Base-by-base conservation (phyloP, 2,797 vertebrate genomes). In the Darevskia mixta region DNA sequence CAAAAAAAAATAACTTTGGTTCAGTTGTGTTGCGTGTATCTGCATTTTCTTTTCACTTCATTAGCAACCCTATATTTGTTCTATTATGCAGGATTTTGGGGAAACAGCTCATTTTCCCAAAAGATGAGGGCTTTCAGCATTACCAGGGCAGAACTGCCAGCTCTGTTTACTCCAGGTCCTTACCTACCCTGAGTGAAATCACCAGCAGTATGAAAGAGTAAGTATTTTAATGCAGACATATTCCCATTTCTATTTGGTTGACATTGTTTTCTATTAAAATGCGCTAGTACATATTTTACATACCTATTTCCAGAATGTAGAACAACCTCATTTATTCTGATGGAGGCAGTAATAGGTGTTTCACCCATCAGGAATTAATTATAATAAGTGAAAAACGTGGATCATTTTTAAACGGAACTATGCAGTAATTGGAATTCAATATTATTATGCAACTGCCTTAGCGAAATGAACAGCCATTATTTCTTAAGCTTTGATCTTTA, bases 51-150 rank as follows among this genome's bases (percentile, higher is more conserved):
- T 0, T 17, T 13, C 35, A 35, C 1, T 45, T 67, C 17, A 29
- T 76, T 81, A 67, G 17, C 18, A 61, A 73, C 17, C 13, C 6
- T 67, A 35, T 41, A 13, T 64, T 35, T 82, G 10, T 83, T 75
- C 73, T 82, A 58, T 86, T 32, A 91, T 79, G 11, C 93, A 98
- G 98, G 77, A 95, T 98, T 85, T 90, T 98, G 91, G 98, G 98
- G 81, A 97, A 94, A 82, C 98, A 98, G 79, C 90, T 98, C 15
- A 90, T 97, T 11, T 90, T 94, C 18, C 97, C 97, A 0, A 95
- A 96, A n/a, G 97, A 98, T 38, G 97, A 98, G 90, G 97, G 98
- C 5, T 95, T 98, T 94, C 97, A 95, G 88, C 96, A 97, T 86
- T 95, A 97, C 89, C 96, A 96, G 87, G 94, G 94, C 81, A 93